phyloP scores from a whole-genome alignment of 2,888 invertebrate species.

The Panzeria rudis region DNA sequence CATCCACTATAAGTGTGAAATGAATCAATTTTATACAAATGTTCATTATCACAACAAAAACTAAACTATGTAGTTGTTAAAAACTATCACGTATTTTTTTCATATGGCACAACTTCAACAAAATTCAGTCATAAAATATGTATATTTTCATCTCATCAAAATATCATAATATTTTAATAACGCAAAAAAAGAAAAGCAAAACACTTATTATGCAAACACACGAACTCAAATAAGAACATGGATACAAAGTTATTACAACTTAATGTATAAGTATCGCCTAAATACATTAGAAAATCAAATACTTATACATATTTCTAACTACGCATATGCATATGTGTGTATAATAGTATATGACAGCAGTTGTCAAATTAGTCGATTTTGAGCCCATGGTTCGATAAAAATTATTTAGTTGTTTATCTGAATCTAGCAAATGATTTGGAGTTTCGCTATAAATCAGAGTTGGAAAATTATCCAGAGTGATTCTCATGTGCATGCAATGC shows the following conservation, averaged over 20 bases:
- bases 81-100: not conserved
- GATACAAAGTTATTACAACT: slow-evolving; percentile 31
- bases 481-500: too few relatives aligned
- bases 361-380: not conserved
- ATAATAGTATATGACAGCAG: not conserved
- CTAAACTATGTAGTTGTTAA: not conserved
- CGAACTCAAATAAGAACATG: slow-evolving; percentile 16
- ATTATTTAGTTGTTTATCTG: too few relatives aligned
- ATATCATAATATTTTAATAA: slow-evolving; percentile 68
- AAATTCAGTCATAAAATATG: slow-evolving; percentile 50
- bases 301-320: not conserved
- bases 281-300: slow-evolving; percentile 34
- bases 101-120: slow-evolving; percentile 16
- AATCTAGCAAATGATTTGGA: too few relatives aligned
- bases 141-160: slow-evolving; percentile 60
- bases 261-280: slow-evolving; percentile 9
- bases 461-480: too few relatives aligned
- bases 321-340: not conserved
- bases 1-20: not conserved
- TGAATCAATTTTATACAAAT: not conserved
- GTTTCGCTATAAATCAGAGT: too few relatives aligned
- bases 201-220: slow-evolving; percentile 13
- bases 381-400: too few relatives aligned
- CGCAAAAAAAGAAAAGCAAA: slow-evolving; percentile 26
- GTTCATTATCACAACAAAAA: not conserved